Evolutionary conservation across 1,140 invertebrate species (phyloP), one percentile per base, ranked within the genome.

Genomic region (Nebria ingens): DNA sequence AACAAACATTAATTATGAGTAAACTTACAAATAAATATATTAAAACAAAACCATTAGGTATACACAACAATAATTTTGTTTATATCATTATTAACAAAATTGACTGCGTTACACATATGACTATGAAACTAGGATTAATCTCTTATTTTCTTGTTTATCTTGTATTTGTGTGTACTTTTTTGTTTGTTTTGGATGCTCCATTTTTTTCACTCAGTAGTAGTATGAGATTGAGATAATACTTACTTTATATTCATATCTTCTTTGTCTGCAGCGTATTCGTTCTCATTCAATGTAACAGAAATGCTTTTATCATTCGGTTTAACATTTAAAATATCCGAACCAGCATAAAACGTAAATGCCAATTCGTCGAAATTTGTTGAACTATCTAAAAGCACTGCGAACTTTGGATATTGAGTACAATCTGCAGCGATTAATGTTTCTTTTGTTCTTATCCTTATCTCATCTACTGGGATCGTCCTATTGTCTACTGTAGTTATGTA

Each of bases 401-500:
- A 68, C 19, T 54, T 58, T 20, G 62, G 19, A 1, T 53, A 53
- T 9, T 52, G 25, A 12, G 64, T 63, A 52, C 66, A 68, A 55
- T 68, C 66, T 1, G 65, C 66, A 13, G 60, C 56, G 3, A 62
- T 61, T 6, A 68, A 52, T 1, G 64, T 59, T 9, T 34, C 25
- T 34, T 34, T 34, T 34, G 6, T 34, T 34, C 25, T 34, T 34
- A 34, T 9, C 21, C 61, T 65, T 20, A 62, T 62, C 12, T 59
- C 51, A 22, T 58, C 55, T 21, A 61, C 20, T 1, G 56, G 56
- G 21, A 62, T 42, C 9, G 64, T 68, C 9, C 59, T 60, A 55
- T 67, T 67, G 25, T 68, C 66, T 15, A 67, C 51, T 15, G 59
- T 67, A n/a, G 65, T 50, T 6, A 67, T 59, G 2, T 56, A 54